Evolutionary conservation across 2,113 vertebrate species (phyloP).

Genomic region (Lepisosteus osseus): DNA sequence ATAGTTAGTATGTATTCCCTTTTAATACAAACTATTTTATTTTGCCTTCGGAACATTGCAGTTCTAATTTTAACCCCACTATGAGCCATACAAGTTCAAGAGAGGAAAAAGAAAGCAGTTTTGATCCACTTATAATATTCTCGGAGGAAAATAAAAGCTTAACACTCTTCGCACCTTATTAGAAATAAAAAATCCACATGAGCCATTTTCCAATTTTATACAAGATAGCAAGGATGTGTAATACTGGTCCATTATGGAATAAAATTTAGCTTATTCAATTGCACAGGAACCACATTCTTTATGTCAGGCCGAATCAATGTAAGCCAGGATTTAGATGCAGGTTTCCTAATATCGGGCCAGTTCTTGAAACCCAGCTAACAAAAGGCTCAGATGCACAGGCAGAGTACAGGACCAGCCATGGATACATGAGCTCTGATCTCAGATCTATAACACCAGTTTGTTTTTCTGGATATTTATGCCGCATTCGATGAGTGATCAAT

Average conservation of each 20-base stretch:
- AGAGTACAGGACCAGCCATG: conserved; percentile 3
- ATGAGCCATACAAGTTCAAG: no score
- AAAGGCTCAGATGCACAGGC: conserved; percentile 2
- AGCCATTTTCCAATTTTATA: conserved; percentile 4
- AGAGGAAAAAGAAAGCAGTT: neutral
- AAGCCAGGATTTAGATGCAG: conserved; percentile 45
- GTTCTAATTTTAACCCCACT: no score
- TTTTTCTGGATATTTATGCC: neutral
- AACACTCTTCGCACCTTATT: conserved; percentile 16
- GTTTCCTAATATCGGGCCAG: conserved; percentile 46
- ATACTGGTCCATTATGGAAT: conserved; percentile 38
- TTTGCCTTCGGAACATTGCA: no score
- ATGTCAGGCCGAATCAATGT: conserved; percentile 26
- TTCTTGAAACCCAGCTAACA: conserved; percentile 41
- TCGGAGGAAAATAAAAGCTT: neutral
- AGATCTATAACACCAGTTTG: neutral
- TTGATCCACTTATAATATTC: neutral
- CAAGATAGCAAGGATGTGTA: conserved; percentile 34
- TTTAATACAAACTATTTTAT: no score
- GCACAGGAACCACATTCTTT: conserved; percentile 14
- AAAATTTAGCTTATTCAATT: conserved; percentile 35
- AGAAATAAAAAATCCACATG: neutral
- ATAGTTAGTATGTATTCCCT: no score
- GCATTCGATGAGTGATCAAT: neutral
- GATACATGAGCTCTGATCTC: conserved; percentile 1